These are phyloP conservation scores for Stichopus chloronotus DNA, from an alignment of 35 echinoderm and acorn worm species.

Conservation along the genomic window DNA sequence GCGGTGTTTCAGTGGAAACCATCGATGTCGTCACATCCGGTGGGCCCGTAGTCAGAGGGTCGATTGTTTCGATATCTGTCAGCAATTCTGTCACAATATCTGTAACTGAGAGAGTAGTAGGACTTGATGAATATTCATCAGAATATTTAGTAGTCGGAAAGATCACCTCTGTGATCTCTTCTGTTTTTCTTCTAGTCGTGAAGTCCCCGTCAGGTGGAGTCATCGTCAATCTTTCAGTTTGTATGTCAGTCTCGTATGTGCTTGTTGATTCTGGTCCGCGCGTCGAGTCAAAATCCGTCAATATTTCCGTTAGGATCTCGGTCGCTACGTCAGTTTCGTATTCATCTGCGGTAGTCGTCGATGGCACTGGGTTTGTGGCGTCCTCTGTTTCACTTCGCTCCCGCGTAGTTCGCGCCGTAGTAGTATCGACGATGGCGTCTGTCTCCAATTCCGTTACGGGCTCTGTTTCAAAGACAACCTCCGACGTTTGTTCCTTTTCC, in stretches of 20 bases:
- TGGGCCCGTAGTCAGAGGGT: neutral
- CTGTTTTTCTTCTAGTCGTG: neutral
- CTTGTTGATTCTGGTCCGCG: neutral
- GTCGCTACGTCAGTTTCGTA: slow-evolving; percentile 14
- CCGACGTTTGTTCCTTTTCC: neutral
- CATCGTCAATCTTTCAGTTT: neutral
- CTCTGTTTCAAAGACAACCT: neutral
- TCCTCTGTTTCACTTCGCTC: neutral
- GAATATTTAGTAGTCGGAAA: neutral
- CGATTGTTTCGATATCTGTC: neutral
- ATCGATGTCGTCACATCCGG: neutral
- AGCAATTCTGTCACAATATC: slow-evolving; percentile 15
- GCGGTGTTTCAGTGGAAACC: neutral
- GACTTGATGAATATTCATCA: slow-evolving; percentile 30
- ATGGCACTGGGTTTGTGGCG: neutral
- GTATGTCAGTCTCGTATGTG: slow-evolving; percentile 3
- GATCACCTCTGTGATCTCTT: neutral
- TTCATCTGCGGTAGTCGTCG: neutral
- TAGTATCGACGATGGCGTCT: neutral
- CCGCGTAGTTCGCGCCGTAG: neutral
- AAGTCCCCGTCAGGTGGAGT: neutral
- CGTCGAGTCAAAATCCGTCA: slow-evolving; percentile 12
- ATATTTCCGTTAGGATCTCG: neutral
- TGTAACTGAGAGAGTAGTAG: slow-evolving; percentile 27
- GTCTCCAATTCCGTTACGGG: neutral